These are phyloP conservation scores for Drosophila putrida DNA, from an alignment of 2,888 invertebrate species.

Conservation along the genomic window DNA sequence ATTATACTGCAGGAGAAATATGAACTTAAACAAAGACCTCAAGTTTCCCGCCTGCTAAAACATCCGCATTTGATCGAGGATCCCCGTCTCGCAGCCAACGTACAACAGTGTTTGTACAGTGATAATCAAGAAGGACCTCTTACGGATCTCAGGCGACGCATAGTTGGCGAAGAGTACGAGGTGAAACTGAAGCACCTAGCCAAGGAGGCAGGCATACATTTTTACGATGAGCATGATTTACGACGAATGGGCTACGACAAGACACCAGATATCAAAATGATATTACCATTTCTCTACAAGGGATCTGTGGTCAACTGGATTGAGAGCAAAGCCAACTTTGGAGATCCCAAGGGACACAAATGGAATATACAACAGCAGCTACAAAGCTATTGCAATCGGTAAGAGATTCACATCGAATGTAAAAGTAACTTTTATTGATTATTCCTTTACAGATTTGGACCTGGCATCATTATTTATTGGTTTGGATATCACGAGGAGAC, in stretches of 20 bases:
- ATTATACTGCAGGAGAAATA: conserved; percentile 81
- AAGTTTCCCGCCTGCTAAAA: conserved; percentile 79
- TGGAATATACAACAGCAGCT: conserved; percentile 94
- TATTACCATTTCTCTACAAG: conserved; percentile 94
- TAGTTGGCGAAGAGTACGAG: conserved; percentile 94
- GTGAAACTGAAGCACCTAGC: conserved; percentile 86
- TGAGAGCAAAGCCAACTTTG: conserved; percentile 98
- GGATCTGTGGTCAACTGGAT: conserved; percentile 97
- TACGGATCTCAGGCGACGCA: conserved; percentile 92
- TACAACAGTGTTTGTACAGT: conserved; percentile 89
- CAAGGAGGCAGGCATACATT: conserved; percentile 87
- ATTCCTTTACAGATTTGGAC: conserved; percentile 89
- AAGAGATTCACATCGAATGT: neutral
- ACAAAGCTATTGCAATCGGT: conserved; percentile 94
- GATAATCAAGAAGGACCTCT: conserved; percentile 95
- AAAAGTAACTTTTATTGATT: neutral
- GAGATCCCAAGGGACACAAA: conserved; percentile 92
- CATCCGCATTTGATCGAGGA: conserved; percentile 82
- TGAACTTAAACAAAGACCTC: conserved; percentile 66
- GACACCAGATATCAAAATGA: conserved; percentile 96
- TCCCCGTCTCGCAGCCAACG: conserved; percentile 78
- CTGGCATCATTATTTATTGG: conserved; percentile 98
- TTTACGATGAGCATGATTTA: conserved; percentile 92
- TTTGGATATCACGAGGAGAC: conserved; percentile 92
- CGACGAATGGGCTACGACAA: conserved; percentile 95